These are phyloP conservation scores for Canis aureus DNA, from an alignment of 2,113 vertebrate genomes.

Conservation along the genomic window DNA sequence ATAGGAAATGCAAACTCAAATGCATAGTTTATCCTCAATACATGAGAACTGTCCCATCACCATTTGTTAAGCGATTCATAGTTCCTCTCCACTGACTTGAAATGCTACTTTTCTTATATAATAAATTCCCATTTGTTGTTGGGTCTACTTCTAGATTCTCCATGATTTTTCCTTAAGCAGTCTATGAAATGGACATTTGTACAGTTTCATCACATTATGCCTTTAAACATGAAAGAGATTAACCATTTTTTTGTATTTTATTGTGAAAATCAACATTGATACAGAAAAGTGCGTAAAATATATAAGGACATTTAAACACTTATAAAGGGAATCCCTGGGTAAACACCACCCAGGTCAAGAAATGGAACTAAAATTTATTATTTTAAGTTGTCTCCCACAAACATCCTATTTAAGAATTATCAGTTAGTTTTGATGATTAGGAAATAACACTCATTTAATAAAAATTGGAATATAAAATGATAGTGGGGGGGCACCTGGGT, in stretches of 20 bases:
- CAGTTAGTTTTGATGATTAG: neutral
- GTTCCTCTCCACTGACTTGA: neutral
- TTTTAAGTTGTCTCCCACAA: neutral
- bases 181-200: neutral
- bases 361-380: neutral
- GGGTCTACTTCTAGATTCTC: slow-evolving; percentile 1
- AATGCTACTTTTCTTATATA: neutral
- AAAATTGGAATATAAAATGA: neutral
- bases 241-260: neutral
- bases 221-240: neutral
- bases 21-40: neutral
- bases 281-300: neutral
- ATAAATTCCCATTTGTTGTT: slow-evolving; percentile 1
- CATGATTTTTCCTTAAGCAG: neutral
- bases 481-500: neutral
- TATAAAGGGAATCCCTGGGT: neutral
- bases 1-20: neutral
- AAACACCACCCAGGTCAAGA: slow-evolving; percentile 18
- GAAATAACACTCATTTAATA: neutral
- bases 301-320: neutral
- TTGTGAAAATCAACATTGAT: neutral
- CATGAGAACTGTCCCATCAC: neutral
- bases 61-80: neutral
- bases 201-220: neutral
- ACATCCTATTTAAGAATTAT: neutral